phyloP scores from a whole-genome alignment of 2,888 invertebrate species.

The Leptopilina drosophilae region DNA sequence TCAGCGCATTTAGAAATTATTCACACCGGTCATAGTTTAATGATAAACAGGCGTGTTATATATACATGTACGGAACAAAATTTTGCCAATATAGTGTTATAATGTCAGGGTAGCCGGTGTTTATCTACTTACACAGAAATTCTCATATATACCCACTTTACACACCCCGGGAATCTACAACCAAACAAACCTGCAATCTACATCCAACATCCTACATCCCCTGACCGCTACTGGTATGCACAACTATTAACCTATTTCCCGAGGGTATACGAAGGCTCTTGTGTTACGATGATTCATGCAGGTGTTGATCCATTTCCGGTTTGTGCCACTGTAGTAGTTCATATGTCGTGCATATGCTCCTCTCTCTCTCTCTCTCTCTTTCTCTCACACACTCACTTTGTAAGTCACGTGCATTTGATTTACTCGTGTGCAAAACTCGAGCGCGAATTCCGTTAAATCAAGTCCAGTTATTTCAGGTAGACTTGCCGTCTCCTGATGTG shows the following conservation, averaged over 20 bases:
- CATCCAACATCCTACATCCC: neutral
- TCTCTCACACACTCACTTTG: neutral
- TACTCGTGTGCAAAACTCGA: slow-evolving; percentile 55
- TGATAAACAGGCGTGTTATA: slow-evolving; percentile 4
- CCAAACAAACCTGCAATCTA: slow-evolving; percentile 6
- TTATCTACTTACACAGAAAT: slow-evolving; percentile 2
- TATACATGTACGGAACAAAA: neutral
- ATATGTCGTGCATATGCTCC: slow-evolving; percentile 44
- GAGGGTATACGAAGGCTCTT: slow-evolving; percentile 46
- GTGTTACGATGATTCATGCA: slow-evolving; percentile 63
- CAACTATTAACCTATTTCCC: slow-evolving; percentile 54
- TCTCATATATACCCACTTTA: neutral
- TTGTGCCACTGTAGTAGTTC: slow-evolving; percentile 48
- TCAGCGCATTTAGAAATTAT: neutral
- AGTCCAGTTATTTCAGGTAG: slow-evolving; percentile 51
- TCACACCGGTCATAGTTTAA: neutral
- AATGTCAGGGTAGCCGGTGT: neutral
- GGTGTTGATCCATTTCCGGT: slow-evolving; percentile 66
- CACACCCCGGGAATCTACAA: neutral
- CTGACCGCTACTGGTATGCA: slow-evolving; percentile 41
- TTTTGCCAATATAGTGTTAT: neutral
- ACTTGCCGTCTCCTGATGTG: slow-evolving; percentile 39
- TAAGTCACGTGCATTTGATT: slow-evolving; percentile 64
- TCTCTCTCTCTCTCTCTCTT: no score
- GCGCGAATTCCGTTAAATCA: slow-evolving; percentile 57